phyloP scores from a whole-genome alignment of 2,888 invertebrate species.

The Petrophora chlorosata region DNA sequence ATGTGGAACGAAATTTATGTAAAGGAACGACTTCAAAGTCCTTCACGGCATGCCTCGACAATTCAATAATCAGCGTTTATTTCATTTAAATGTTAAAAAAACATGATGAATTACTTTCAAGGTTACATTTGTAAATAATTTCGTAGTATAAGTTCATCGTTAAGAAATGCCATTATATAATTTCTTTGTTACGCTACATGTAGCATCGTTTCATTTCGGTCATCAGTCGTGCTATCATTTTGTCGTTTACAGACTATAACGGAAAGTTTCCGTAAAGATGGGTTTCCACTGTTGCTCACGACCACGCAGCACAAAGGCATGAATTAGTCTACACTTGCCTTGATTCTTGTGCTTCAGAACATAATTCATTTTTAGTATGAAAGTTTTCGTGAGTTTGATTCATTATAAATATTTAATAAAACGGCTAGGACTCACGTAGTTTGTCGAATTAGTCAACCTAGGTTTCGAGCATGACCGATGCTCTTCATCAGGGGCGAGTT shows the following conservation, averaged over 20 bases:
- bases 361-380: no score
- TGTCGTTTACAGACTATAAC: slow-evolving; percentile 38
- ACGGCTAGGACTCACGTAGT: no score
- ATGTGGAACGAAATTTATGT: background rate
- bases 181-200: slow-evolving; percentile 36
- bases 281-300: background rate
- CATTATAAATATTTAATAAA: no score
- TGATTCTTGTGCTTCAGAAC: no score
- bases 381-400: no score
- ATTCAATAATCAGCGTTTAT: slow-evolving; percentile 8
- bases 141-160: slow-evolving; percentile 25
- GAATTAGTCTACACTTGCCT: no score
- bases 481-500: no score
- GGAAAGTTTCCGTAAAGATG: slow-evolving; percentile 6
- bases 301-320: no score
- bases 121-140: slow-evolving; percentile 34
- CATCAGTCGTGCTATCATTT: slow-evolving; percentile 48
- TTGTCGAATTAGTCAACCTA: no score
- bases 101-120: slow-evolving; percentile 12
- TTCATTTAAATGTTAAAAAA: slow-evolving; percentile 12
- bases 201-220: slow-evolving; percentile 43
- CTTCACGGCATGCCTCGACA: slow-evolving; percentile 25
- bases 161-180: slow-evolving; percentile 41
- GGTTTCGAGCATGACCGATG: no score
- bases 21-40: slow-evolving; percentile 16